phyloP scores from a whole-genome alignment of 2,888 invertebrate genomes.

The Cephalotes varians region DNA sequence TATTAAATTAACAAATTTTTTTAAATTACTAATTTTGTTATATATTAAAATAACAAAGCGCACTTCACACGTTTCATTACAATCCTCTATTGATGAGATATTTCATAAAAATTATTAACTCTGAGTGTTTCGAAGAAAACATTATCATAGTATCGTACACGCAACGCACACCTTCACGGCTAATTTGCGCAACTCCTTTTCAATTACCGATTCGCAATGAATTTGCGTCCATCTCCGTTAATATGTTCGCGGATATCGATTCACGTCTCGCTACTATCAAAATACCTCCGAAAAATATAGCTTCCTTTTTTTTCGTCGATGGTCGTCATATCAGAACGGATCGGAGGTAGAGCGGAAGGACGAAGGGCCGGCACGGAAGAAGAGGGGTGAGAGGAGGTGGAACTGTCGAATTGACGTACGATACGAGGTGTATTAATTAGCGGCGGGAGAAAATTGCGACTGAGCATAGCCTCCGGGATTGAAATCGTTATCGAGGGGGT shows the following conservation, averaged over 20 bases:
- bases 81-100: neutral
- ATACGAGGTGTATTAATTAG: constrained; percentile 75
- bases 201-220: constrained; percentile 26
- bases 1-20: neutral
- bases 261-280: constrained; percentile 20
- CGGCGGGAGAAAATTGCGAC: constrained; percentile 72
- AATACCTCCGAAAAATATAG: constrained; percentile 47
- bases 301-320: constrained; percentile 44
- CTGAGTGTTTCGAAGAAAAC: neutral
- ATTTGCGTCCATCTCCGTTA: constrained; percentile 34
- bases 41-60: neutral
- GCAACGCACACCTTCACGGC: neutral
- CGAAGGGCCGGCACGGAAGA: neutral
- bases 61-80: neutral
- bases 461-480: constrained; percentile 69
- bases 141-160: neutral
- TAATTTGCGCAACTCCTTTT: constrained; percentile 34
- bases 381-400: neutral
- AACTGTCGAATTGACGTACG: constrained; percentile 66
- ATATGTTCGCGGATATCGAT: constrained; percentile 39
- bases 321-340: constrained; percentile 35
- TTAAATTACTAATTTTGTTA: neutral
- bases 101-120: constrained; percentile 10
- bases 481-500: constrained; percentile 78
- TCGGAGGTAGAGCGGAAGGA: neutral